Evolutionary conservation across 2,113 vertebrate genomes (phyloP), one percentile per base, ranked within the genome.

Genomic region (Scytalopus superciliaris): DNA sequence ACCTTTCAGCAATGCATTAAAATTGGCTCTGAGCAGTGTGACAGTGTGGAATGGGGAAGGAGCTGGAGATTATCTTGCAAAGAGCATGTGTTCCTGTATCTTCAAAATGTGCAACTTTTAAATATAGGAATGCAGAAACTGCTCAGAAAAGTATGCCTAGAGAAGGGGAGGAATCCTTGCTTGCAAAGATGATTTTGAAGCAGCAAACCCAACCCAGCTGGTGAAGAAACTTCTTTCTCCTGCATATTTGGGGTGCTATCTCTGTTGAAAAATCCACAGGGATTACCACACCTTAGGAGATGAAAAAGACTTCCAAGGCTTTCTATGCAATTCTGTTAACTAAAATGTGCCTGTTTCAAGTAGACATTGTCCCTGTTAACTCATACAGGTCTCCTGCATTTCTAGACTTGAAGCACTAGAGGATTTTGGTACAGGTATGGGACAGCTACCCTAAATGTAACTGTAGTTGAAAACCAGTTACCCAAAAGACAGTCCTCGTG

Each of bases 41-140:
- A 78, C 74, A 62, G 40, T 49, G 33, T 74, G 63, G 40, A 88
- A 69, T 12, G 15, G 55, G 37, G 79, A 95, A 93, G 85, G 45
- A 93, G 72, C 74, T 77, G 47, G 37, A 83, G 69, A 89, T 87
- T 45, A 49, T 73, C 49, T 74, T 87, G 49, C 77, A 85, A 76
- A 91, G 25, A 94, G 25, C 66, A 78, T 56, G 37, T 79, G 89
- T 85, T 91, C 66, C 50, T 6, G 0, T 84, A 62, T 94, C 57
- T 91, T 90, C 45, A 62, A 73, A 82, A 79, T 69, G 55, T 83
- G 62, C 45, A 79, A 7, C 39, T 94, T 90, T 91, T 84, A 89
- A 90, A 95, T 91, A 80, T 53, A 94, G 81, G 69, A 94, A 82
- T 84, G 84, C 50, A 93, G 84, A 94, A 96, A 88, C 45, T 84